These are phyloP conservation scores for Drosophila macrospina DNA, from an alignment of 2,888 invertebrate species.

Conservation along the genomic window DNA sequence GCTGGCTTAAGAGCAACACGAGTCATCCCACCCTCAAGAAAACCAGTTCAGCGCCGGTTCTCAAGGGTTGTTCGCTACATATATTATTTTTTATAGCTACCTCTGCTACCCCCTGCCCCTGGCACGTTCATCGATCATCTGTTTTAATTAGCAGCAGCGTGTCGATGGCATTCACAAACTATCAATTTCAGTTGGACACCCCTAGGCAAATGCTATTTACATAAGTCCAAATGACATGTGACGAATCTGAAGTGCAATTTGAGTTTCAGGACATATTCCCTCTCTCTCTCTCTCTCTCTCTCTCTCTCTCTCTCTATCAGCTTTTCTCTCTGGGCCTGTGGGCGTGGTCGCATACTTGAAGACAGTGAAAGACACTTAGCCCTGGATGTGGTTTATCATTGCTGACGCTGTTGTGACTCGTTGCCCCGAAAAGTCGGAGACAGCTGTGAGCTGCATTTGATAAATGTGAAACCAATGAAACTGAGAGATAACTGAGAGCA, in stretches of 20 bases:
- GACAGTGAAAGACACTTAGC: constrained; percentile 60
- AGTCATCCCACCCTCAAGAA: constrained; percentile 22
- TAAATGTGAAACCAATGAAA: constrained; percentile 60
- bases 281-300: not conserved
- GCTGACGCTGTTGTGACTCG: constrained; percentile 42
- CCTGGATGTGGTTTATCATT: constrained; percentile 60
- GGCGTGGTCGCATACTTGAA: constrained; percentile 58
- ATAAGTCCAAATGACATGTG: constrained; percentile 71
- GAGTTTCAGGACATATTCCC: constrained; percentile 23
- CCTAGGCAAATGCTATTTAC: constrained; percentile 64
- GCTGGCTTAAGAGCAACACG: constrained; percentile 68
- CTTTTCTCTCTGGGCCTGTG: constrained; percentile 1
- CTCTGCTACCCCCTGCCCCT: constrained; percentile 6
- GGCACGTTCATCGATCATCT: constrained; percentile 72
- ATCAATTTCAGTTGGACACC: constrained; percentile 78
- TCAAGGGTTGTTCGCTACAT: constrained; percentile 65
- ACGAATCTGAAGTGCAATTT: constrained; percentile 75
- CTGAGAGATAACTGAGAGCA: constrained; percentile 19
- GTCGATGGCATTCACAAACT: constrained; percentile 79
- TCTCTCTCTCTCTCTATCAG: constrained; percentile 17
- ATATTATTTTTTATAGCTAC: constrained; percentile 55
- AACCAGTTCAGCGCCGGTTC: constrained; percentile 44
- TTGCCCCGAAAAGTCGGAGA: constrained; percentile 25
- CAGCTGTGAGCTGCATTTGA: constrained; percentile 75
- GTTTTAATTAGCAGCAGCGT: constrained; percentile 80